These are phyloP conservation scores for Drosophila dunni DNA, from an alignment of 1,140 invertebrate genomes.

Conservation along the genomic window DNA sequence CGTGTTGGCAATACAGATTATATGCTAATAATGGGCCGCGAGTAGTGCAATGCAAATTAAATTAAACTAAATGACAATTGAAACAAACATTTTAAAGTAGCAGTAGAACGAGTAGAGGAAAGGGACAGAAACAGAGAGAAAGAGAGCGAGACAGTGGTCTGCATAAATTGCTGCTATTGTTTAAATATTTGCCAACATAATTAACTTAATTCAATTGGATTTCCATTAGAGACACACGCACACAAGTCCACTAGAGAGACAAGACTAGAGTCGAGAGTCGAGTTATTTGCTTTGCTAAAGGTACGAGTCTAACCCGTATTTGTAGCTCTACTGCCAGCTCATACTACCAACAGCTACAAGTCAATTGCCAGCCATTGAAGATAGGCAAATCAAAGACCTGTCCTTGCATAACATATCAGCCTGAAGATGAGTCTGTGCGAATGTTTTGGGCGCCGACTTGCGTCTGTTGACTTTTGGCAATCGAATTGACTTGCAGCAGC, in stretches of 20 bases:
- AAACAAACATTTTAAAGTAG: constrained; percentile 47
- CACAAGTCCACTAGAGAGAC: constrained; percentile 30
- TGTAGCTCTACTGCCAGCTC: constrained; percentile 6
- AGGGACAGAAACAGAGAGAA: neutral
- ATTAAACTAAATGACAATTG: constrained; percentile 70
- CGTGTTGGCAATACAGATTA: constrained; percentile 40
- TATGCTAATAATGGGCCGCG: constrained; percentile 54
- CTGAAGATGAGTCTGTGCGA: constrained; percentile 33
- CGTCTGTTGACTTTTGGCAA: constrained; percentile 73
- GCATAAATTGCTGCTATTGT: constrained; percentile 81
- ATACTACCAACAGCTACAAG: neutral
- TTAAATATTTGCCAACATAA: constrained; percentile 84
- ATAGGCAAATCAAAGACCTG: constrained; percentile 58
- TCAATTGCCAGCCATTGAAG: constrained; percentile 14
- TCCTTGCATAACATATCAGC: constrained; percentile 71
- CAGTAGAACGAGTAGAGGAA: neutral
- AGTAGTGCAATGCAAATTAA: constrained; percentile 51
- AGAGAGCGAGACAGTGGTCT: constrained; percentile 27
- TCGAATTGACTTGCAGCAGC: constrained; percentile 69
- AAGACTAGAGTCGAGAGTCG: constrained; percentile 19
- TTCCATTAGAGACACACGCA: constrained; percentile 73
- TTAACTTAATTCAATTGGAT: constrained; percentile 84
- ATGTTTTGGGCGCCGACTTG: constrained; percentile 42
- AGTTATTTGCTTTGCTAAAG: constrained; percentile 70
- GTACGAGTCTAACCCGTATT: constrained; percentile 41